Evolutionary conservation across 2,113 vertebrate genomes (phyloP), one percentile per base, ranked within the genome.

Genomic region (Ptilorrhoa leucosticta): DNA sequence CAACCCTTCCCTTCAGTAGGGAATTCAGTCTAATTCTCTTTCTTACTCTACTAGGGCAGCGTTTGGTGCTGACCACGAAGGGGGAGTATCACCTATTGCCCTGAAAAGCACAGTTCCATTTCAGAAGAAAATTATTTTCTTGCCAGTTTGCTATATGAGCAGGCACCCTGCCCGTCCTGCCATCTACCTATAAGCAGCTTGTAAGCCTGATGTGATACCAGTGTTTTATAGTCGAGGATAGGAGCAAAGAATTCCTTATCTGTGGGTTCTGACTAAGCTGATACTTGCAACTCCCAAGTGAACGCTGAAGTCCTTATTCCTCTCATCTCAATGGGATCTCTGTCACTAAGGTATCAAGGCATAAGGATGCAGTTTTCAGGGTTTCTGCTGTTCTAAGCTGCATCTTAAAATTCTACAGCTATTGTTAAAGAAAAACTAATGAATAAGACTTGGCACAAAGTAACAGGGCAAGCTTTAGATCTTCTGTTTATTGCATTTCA

Each of bases 341-440:
- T 87, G 44, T 37, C 83, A 65, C 61, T 53, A 65, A 71, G 47
- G 61, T 93, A 82, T 72, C 70, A 87, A 75, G 42, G 83, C 45
- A 53, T 30, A 50, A 83, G 48, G 57, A 65, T 64, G 65, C 48
- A 51, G 51, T 42, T 81, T 28, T 75, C 16, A 22, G 60, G 60
- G 68, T 89, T 96, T 93, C 69, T 93, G 63, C 73, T 82, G 33
- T 72, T 89, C 73, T 71, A 75, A 95, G 79, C 23, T 78, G 31
- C 61, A 69, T 60, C 37, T 87, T 91, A 66, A 94, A 83, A 89
- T 87, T 84, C 89, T 53, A 60, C 78, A 68, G 51, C 53, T 84
- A 82, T 71, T 95, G 81, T 91, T 93, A 89, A 71, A 87, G 51
- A 77, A 89, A 78, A 85, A 18, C 30, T 78, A 90, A 92, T 56